Evolutionary conservation across 2,797 vertebrate species (phyloP).

Genomic region (Calcarius lapponicus): DNA sequence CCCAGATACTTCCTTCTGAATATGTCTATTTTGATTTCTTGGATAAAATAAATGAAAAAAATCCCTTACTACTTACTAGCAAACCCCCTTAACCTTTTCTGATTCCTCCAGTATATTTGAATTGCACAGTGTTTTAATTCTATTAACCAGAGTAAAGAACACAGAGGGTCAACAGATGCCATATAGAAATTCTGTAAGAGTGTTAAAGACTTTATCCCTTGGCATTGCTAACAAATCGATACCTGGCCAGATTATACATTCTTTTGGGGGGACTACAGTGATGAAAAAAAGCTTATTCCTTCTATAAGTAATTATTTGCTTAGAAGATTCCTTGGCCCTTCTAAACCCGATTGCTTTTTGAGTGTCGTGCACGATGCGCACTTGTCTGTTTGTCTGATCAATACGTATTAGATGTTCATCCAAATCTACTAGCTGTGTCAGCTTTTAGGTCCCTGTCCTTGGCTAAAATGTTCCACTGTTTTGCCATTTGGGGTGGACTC

Average conservation of each 20-base stretch:
- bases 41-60: not conserved
- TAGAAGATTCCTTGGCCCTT: not conserved
- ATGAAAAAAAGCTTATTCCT: not conserved
- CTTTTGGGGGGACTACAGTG: not conserved
- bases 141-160: not conserved
- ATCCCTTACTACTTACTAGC: not conserved
- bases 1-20: not conserved
- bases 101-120: not conserved
- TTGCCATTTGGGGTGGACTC: not conserved
- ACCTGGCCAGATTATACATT: not conserved
- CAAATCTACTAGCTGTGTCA: not conserved
- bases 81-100: not conserved
- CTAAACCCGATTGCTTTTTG: not conserved
- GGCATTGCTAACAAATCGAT: not conserved
- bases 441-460: not conserved
- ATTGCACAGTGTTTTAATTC: not conserved
- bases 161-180: not conserved
- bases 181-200: not conserved
- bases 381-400: conserved; percentile 8
- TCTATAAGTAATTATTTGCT: conserved; percentile 37
- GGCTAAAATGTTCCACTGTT: not conserved
- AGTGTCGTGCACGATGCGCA: not conserved
- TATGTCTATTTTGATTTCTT: not conserved
- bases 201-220: not conserved
- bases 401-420: not conserved